Evolutionary conservation across 1,140 invertebrate species (phyloP).

Genomic region (Chrysomallon squamiferum): DNA sequence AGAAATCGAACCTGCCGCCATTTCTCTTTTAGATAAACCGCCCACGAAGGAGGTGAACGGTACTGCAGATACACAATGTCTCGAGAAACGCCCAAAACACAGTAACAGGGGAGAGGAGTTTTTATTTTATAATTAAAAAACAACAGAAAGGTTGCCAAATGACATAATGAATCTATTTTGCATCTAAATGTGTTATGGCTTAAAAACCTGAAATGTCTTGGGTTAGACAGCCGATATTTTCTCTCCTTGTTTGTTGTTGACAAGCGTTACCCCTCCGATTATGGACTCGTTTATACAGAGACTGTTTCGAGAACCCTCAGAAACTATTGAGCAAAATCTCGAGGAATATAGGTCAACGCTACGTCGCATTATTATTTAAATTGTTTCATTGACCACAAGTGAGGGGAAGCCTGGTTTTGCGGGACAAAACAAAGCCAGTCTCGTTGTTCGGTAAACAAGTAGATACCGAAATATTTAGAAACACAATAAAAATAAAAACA

Average conservation of each 20-base stretch:
- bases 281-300: conserved; percentile 20
- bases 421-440: conserved; percentile 5
- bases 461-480: neutral
- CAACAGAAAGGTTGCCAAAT: no score
- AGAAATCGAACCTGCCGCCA: conserved; percentile 50
- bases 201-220: no score
- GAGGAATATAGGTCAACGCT: conserved; percentile 48
- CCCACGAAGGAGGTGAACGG: conserved; percentile 29
- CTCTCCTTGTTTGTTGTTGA: no score
- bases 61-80: conserved; percentile 15
- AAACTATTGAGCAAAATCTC: conserved; percentile 47
- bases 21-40: conserved; percentile 18
- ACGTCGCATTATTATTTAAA: conserved; percentile 43
- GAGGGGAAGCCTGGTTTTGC: neutral
- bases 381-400: conserved; percentile 25
- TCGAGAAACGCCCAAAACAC: neutral
- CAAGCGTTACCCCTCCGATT: neutral
- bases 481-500: no score
- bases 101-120: no score
- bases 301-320: conserved; percentile 45
- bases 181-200: no score
- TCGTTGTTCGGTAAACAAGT: conserved; percentile 9
- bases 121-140: no score
- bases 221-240: no score
- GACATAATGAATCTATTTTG: no score